phyloP scores from a whole-genome alignment of 2,888 invertebrate species.

The Argyresthia goedartella region DNA sequence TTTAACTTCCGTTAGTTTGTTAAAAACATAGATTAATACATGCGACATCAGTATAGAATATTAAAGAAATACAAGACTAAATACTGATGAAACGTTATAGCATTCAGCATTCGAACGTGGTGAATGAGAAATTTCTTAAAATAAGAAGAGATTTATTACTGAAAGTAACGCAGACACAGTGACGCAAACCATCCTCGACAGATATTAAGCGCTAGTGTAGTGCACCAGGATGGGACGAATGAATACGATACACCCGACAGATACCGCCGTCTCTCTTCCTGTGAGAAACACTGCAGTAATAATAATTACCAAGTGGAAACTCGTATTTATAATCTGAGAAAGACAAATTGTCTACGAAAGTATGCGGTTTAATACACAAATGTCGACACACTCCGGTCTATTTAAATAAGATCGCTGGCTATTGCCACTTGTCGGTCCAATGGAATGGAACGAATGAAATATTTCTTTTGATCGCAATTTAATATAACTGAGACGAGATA shows the following conservation, averaged over 20 bases:
- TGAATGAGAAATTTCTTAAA: slow-evolving; percentile 62
- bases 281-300: neutral
- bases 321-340: slow-evolving; percentile 6
- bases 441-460: neutral
- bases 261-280: slow-evolving; percentile 30
- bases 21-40: too few species aligned
- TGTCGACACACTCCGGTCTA: slow-evolving; percentile 3
- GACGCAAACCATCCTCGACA: slow-evolving; percentile 65
- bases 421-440: neutral
- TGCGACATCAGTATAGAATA: too few species aligned
- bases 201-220: slow-evolving; percentile 62
- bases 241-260: slow-evolving; percentile 29
- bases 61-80: too few species aligned
- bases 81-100: too few species aligned
- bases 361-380: slow-evolving; percentile 3
- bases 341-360: slow-evolving; percentile 3
- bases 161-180: slow-evolving; percentile 50
- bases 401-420: neutral
- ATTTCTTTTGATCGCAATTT: neutral
- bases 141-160: slow-evolving; percentile 64
- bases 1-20: too few species aligned
- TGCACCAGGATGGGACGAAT: slow-evolving; percentile 39
- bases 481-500: neutral
- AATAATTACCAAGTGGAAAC: slow-evolving; percentile 1
- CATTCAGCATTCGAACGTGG: neutral